Conservation (phyloP, 2,797 vertebrate genomes). For the Synanceia verrucosa region DNA sequence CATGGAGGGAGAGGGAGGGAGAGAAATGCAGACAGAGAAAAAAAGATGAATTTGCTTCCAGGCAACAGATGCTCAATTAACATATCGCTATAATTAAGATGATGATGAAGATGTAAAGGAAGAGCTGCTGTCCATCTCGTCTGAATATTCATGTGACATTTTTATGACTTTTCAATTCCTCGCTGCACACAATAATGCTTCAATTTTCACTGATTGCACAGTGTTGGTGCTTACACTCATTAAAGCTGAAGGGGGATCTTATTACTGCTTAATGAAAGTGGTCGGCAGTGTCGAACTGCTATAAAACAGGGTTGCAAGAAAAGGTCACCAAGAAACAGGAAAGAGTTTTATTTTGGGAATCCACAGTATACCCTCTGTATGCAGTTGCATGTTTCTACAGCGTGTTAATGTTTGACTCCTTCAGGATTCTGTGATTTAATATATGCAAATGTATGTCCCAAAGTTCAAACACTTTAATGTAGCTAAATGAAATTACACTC, state of each 20-base stretch:
- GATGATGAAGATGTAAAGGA: conserved; percentile 75
- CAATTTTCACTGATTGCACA: conserved; percentile 22
- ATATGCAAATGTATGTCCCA: conserved; percentile 27
- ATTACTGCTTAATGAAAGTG: conserved; percentile 26
- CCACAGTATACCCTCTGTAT: background rate
- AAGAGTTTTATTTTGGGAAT: background rate
- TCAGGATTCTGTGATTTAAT: conserved; percentile 5
- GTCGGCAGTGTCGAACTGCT: background rate
- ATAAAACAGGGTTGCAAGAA: background rate
- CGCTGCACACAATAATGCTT: conserved; percentile 8
- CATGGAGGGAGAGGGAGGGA: conserved; percentile 1
- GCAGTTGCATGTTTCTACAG: conserved; percentile 11
- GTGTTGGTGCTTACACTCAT: conserved; percentile 37
- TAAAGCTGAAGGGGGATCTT: conserved; percentile 33
- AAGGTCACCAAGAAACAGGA: background rate
- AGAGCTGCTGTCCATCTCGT: conserved; percentile 73
- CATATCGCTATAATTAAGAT: conserved; percentile 78
- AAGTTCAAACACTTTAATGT: conserved; percentile 40
- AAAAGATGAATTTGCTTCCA: conserved; percentile 56
- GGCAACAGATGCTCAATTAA: conserved; percentile 81
- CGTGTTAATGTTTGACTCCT: background rate
- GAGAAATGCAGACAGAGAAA: background rate
- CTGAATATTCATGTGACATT: conserved; percentile 79
- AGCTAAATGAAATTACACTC: conserved; percentile 35
- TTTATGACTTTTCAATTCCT: conserved; percentile 68